Conservation (phyloP, 2,113 vertebrate species). For the Aphelocoma coerulescens region DNA sequence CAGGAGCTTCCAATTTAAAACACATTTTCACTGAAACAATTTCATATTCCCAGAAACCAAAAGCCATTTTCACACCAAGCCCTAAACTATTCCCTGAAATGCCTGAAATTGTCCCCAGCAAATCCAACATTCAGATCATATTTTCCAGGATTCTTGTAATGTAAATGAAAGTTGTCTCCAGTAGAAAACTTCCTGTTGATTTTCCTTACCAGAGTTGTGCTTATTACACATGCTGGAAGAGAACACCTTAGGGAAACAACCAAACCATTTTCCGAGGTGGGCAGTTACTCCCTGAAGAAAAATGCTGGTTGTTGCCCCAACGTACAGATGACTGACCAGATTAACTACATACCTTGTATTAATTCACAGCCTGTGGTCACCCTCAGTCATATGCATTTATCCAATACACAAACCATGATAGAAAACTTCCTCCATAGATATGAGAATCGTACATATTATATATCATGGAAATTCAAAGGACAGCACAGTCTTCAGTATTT, state of each 20-base stretch:
- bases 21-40: background rate
- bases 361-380: background rate
- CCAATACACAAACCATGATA: background rate
- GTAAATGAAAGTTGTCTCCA: background rate
- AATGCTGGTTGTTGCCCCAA: background rate
- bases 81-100: background rate
- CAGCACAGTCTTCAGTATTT: background rate
- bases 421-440: background rate
- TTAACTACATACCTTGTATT: background rate
- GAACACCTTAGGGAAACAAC: background rate
- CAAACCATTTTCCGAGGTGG: background rate
- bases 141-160: background rate
- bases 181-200: background rate
- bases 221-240: background rate
- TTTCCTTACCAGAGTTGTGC: background rate
- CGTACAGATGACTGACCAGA: background rate
- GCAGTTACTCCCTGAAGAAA: background rate
- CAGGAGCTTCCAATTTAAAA: background rate
- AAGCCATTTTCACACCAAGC: background rate
- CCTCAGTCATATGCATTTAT: background rate
- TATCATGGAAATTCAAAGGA: background rate
- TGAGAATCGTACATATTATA: background rate
- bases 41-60: background rate
- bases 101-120: background rate
- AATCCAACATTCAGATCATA: background rate